Conservation (phyloP, 2,888 invertebrate species). For the Ormyrus pomaceus region DNA sequence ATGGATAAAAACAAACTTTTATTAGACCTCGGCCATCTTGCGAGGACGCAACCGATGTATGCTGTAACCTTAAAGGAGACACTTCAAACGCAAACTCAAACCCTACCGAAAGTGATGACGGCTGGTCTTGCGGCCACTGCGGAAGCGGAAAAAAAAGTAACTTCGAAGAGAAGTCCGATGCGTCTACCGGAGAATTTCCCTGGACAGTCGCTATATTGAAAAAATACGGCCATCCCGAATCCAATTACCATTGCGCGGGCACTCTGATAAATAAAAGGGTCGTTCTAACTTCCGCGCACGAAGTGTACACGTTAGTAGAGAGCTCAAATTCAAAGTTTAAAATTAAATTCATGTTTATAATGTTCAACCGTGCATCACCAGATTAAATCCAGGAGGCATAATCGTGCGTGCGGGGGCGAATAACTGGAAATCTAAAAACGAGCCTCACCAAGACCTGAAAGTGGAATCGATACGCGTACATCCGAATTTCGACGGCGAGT, state of each 20-base stretch:
- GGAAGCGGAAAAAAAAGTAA: background rate
- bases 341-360: too few relatives aligned
- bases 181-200: conserved; percentile 16
- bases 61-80: conserved; percentile 4
- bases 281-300: conserved; percentile 5
- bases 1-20: background rate
- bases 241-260: conserved; percentile 20
- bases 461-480: conserved; percentile 9
- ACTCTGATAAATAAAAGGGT: conserved; percentile 23
- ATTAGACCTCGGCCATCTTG: conserved; percentile 20
- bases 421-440: background rate
- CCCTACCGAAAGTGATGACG: background rate
- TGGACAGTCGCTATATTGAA: conserved; percentile 20
- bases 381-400: too few relatives aligned
- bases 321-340: too few relatives aligned
- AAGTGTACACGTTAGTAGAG: conserved; percentile 26
- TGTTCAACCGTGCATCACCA: too few relatives aligned
- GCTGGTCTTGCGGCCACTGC: conserved; percentile 12
- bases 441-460: background rate
- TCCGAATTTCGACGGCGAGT: conserved; percentile 2
- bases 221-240: too few relatives aligned
- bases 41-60: background rate
- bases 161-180: background rate
- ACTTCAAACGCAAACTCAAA: background rate
- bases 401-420: background rate